Percentiles rank a stretch among this genome's conserved stretches.
Conservation (phyloP, 2,113 vertebrate genomes). For the Cyprinodon variegatus region DNA sequence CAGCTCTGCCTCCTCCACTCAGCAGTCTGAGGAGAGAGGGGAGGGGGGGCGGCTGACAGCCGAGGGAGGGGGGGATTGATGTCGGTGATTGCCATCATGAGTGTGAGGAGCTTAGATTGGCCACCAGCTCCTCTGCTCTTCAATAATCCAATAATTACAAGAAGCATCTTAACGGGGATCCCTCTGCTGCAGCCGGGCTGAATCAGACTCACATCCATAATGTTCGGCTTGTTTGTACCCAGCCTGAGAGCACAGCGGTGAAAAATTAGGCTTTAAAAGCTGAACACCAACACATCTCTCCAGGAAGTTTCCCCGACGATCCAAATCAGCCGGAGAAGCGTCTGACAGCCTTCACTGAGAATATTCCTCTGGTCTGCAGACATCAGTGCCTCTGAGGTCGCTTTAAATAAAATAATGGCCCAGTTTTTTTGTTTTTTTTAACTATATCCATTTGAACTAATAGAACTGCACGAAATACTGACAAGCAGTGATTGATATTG, state of each 20-base stretch:
- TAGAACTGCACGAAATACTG: background rate
- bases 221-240: background rate
- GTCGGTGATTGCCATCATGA: constrained; percentile 59
- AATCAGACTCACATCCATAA: constrained; percentile 9
- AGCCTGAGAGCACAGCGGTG: background rate
- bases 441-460: background rate
- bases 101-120: constrained; percentile 50
- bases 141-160: constrained; percentile 66
- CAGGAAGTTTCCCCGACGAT: background rate
- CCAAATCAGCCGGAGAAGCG: background rate
- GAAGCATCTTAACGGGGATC: constrained; percentile 39
- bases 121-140: constrained; percentile 51
- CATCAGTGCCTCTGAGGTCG: background rate
- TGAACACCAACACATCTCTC: background rate
- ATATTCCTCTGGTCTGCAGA: background rate
- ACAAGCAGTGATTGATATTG: background rate
- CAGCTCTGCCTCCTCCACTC: constrained; percentile 64
- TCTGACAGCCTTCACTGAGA: background rate
- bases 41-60: constrained; percentile 33
- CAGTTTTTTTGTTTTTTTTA: background rate
- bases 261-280: background rate
- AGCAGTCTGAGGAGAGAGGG: constrained; percentile 40
- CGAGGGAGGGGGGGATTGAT: constrained; percentile 48
- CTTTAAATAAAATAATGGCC: background rate
- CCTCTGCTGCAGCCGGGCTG: constrained; percentile 19